Conservation (phyloP, 1,140 invertebrate species). For the Ditylenchus dipsaci region DNA sequence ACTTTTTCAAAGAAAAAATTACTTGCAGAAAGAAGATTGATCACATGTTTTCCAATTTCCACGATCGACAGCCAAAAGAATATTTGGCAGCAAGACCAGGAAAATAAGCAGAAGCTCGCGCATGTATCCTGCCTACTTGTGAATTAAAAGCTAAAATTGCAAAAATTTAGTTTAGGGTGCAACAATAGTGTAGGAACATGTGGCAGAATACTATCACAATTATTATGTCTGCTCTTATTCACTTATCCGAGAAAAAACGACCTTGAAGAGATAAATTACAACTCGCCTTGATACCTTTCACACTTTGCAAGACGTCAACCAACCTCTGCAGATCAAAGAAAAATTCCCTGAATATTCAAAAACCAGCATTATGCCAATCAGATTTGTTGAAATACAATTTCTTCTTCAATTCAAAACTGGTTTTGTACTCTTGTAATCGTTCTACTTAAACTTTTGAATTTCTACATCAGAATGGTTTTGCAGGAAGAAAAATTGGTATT, state of each 20-base stretch:
- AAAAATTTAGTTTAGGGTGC: too few relatives aligned
- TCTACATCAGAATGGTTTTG: too few relatives aligned
- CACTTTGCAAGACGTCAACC: too few relatives aligned
- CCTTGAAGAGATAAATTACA: too few relatives aligned
- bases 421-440: background rate
- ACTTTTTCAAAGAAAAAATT: background rate
- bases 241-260: too few relatives aligned
- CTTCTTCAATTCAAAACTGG: background rate
- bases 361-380: background rate
- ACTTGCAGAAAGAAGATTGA: slow-evolving; percentile 56
- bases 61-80: slow-evolving; percentile 35
- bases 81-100: slow-evolving; percentile 4
- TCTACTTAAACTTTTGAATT: background rate
- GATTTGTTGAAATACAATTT: background rate
- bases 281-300: too few relatives aligned
- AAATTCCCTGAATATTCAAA: slow-evolving; percentile 1
- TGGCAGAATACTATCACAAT: too few relatives aligned
- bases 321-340: background rate
- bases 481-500: too few relatives aligned
- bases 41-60: slow-evolving; percentile 57
- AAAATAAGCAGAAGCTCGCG: background rate
- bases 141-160: too few relatives aligned
- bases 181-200: too few relatives aligned
- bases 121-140: background rate
- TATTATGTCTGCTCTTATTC: too few relatives aligned